These are phyloP conservation scores for Coecobrya sp. DNA, from an alignment of 2,888 invertebrate species.

Conservation along the genomic window DNA sequence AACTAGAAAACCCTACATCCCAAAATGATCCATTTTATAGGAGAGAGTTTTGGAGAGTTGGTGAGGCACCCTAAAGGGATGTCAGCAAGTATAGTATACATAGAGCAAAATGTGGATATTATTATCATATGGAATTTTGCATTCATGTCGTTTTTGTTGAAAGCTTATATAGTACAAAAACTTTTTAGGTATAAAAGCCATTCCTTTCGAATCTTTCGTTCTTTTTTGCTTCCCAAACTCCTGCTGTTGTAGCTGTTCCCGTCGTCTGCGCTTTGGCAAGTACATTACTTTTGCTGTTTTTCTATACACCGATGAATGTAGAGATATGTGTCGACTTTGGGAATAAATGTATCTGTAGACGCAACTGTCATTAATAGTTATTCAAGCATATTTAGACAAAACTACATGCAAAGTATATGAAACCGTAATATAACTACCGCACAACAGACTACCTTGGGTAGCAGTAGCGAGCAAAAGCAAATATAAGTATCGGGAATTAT, in stretches of 20 bases:
- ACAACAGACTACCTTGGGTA: background rate
- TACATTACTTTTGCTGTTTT: slow-evolving; percentile 8
- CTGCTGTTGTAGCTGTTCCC: slow-evolving; percentile 51
- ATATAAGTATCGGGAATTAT: slow-evolving; percentile 31
- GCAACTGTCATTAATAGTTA: slow-evolving; percentile 1
- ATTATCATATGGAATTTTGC: slow-evolving; percentile 54
- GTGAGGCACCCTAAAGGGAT: slow-evolving; percentile 72
- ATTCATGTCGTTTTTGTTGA: slow-evolving; percentile 41
- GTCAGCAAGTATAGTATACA: slow-evolving; percentile 64
- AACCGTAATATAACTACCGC: background rate
- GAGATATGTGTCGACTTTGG: background rate
- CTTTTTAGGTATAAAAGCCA: slow-evolving; percentile 63
- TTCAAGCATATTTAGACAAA: background rate
- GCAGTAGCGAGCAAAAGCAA: slow-evolving; percentile 1
- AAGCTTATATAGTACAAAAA: background rate
- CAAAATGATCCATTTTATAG: slow-evolving; percentile 71
- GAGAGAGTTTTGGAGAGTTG: slow-evolving; percentile 38
- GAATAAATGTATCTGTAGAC: background rate
- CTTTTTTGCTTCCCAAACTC: slow-evolving; percentile 35
- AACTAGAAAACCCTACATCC: slow-evolving; percentile 44
- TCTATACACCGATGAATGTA: background rate
- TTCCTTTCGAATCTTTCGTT: slow-evolving; percentile 69
- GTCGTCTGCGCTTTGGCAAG: slow-evolving; percentile 27
- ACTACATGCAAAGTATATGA: slow-evolving; percentile 37
- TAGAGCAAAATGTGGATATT: slow-evolving; percentile 41